These are phyloP conservation scores for Malurus cyaneus DNA, from an alignment of 2,113 vertebrate species.

Conservation along the genomic window DNA sequence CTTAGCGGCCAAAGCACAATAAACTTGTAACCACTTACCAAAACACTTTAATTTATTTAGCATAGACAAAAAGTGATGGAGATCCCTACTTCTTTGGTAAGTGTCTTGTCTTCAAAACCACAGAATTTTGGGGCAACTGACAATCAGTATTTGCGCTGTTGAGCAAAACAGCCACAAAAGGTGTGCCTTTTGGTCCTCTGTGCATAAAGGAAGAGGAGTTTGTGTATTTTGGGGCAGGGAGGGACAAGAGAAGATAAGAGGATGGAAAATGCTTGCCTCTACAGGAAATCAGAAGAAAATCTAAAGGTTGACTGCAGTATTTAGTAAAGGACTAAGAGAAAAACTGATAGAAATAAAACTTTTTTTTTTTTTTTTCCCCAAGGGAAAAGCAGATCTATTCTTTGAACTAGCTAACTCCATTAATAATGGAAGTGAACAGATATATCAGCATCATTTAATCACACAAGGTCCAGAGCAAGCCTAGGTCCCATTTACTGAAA, in stretches of 20 bases:
- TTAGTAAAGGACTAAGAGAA: not conserved
- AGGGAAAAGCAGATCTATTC: not conserved
- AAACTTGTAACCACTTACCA: not conserved
- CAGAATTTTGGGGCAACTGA: not conserved
- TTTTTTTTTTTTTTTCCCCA: not conserved
- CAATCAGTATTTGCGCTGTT: not conserved
- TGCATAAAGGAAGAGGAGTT: not conserved
- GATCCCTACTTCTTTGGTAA: not conserved
- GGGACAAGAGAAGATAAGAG: not conserved
- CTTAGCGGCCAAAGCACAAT: not conserved
- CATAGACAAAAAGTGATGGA: not conserved
- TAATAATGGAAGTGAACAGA: not conserved
- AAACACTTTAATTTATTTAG: not conserved
- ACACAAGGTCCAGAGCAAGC: not conserved
- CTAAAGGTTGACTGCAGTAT: not conserved
- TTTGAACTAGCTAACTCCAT: not conserved
- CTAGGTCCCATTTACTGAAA: not conserved
- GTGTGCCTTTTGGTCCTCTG: not conserved
- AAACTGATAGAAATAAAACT: not conserved
- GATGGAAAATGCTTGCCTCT: not conserved
- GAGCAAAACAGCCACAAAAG: not conserved
- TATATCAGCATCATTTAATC: not conserved
- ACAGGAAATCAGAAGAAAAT: not conserved
- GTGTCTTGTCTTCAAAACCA: not conserved
- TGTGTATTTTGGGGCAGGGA: not conserved